phyloP scores from a whole-genome alignment of 2,888 invertebrate genomes.

The Orthosia incerta region DNA sequence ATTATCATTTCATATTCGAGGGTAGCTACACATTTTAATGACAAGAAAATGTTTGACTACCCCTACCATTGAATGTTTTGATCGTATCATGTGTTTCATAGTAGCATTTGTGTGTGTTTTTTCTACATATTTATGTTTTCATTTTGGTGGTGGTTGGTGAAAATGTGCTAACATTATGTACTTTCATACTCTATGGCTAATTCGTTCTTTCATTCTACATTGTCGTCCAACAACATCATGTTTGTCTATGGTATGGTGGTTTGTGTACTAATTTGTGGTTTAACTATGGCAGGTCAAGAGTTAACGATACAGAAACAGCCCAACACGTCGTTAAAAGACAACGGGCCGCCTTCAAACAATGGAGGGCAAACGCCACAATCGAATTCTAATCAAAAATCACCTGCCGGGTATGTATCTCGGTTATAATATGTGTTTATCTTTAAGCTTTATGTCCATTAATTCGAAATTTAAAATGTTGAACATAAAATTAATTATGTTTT shows the following conservation, averaged over 20 bases:
- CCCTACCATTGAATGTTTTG: slow-evolving; percentile 36
- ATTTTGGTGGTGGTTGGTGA: slow-evolving; percentile 90
- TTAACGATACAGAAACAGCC: slow-evolving; percentile 98
- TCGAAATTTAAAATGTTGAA: not conserved
- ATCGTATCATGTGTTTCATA: slow-evolving; percentile 61
- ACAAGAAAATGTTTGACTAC: slow-evolving; percentile 31
- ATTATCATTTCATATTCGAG: slow-evolving; percentile 33
- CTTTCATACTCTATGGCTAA: slow-evolving; percentile 90
- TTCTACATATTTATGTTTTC: slow-evolving; percentile 69
- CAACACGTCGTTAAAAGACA: slow-evolving; percentile 96
- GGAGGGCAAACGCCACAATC: slow-evolving; percentile 89
- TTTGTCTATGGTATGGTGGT: slow-evolving; percentile 32
- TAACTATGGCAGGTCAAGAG: slow-evolving; percentile 93
- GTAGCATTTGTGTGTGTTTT: slow-evolving; percentile 60
- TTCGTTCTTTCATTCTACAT: slow-evolving; percentile 83
- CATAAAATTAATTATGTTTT: no score
- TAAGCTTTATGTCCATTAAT: not conserved
- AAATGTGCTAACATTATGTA: slow-evolving; percentile 90
- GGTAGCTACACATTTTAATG: slow-evolving; percentile 56
- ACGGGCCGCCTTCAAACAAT: slow-evolving; percentile 89
- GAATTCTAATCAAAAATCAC: slow-evolving; percentile 92
- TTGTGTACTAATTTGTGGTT: slow-evolving; percentile 52
- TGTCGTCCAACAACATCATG: slow-evolving; percentile 53
- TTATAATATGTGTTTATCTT: slow-evolving; percentile 1
- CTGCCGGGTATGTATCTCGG: slow-evolving; percentile 92